Evolutionary conservation across 2,113 vertebrate species (phyloP).

Genomic region (Sander vitreus): DNA sequence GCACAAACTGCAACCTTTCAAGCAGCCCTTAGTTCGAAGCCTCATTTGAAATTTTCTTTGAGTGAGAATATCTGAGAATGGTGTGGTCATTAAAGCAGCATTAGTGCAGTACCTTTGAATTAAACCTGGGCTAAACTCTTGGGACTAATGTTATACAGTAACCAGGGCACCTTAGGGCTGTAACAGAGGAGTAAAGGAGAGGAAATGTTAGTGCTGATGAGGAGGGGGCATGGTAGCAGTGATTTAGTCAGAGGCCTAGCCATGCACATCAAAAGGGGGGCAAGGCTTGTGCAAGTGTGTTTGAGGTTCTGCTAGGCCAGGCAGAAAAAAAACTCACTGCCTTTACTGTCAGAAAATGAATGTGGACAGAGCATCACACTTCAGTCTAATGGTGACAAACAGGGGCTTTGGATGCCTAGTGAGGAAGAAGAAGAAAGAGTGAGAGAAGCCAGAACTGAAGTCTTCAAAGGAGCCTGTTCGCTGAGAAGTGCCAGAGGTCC

Average conservation of each 20-base stretch:
- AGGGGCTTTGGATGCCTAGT: slow-evolving; percentile 73
- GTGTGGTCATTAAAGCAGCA: slow-evolving; percentile 90
- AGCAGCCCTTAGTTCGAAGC: slow-evolving; percentile 71
- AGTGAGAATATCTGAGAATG: slow-evolving; percentile 90
- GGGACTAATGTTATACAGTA: slow-evolving; percentile 84
- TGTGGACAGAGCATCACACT: slow-evolving; percentile 70
- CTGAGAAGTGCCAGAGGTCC: slow-evolving; percentile 73
- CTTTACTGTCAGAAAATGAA: slow-evolving; percentile 80
- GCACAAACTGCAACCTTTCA: slow-evolving; percentile 71
- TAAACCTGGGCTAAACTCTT: slow-evolving; percentile 89
- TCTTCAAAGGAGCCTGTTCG: slow-evolving; percentile 75
- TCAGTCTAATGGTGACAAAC: slow-evolving; percentile 82
- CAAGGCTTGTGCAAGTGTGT: slow-evolving; percentile 67
- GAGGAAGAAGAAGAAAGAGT: slow-evolving; percentile 76
- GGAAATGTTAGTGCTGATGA: slow-evolving; percentile 66
- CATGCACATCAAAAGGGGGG: slow-evolving; percentile 79
- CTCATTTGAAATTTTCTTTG: slow-evolving; percentile 90
- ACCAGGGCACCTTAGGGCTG: slow-evolving; percentile 77
- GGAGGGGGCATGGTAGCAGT: slow-evolving; percentile 49
- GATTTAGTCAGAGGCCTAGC: slow-evolving; percentile 73
- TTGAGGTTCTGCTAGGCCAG: slow-evolving; percentile 78
- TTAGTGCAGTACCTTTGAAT: slow-evolving; percentile 89
- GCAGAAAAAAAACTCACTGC: slow-evolving; percentile 67
- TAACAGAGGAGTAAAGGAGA: slow-evolving; percentile 57
- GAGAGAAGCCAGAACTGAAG: slow-evolving; percentile 67